Conservation (phyloP, 2,113 vertebrate genomes). For the Serilophus lunatus region DNA sequence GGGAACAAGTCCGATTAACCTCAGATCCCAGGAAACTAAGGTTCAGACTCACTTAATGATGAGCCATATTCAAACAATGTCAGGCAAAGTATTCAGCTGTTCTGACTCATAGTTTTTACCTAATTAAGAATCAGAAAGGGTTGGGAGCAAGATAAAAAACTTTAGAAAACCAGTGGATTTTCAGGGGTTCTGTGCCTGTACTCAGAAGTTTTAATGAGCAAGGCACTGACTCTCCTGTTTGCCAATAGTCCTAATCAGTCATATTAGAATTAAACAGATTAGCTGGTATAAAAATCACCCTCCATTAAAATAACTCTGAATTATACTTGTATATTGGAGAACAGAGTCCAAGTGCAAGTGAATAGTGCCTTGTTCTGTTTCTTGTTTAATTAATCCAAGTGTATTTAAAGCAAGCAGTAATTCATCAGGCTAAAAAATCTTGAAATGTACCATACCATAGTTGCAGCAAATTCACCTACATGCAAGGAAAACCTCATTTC, state of each 20-base stretch:
- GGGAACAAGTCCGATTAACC: not conserved
- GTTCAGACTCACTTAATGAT: not conserved
- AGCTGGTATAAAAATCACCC: not conserved
- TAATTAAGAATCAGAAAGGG: not conserved
- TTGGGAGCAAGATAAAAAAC: not conserved
- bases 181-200: not conserved
- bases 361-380: constrained; percentile 4
- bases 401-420: not conserved
- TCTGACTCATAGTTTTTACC: not conserved
- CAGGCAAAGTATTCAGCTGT: not conserved
- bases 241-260: not conserved
- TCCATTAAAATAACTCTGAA: not conserved
- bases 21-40: not conserved
- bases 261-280: not conserved
- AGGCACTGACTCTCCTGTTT: not conserved
- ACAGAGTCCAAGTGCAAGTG: not conserved
- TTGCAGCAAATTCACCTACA: not conserved
- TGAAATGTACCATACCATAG: not conserved
- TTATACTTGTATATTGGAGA: not conserved
- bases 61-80: not conserved
- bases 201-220: not conserved
- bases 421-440: not conserved
- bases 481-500: constrained; percentile 18
- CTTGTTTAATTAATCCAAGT: constrained; percentile 4
- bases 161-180: not conserved